These are phyloP conservation scores for Cladorhizidae sp. DNA, from an alignment of 37 sponge, comb jelly and placozoan genomes.

Conservation along the genomic window DNA sequence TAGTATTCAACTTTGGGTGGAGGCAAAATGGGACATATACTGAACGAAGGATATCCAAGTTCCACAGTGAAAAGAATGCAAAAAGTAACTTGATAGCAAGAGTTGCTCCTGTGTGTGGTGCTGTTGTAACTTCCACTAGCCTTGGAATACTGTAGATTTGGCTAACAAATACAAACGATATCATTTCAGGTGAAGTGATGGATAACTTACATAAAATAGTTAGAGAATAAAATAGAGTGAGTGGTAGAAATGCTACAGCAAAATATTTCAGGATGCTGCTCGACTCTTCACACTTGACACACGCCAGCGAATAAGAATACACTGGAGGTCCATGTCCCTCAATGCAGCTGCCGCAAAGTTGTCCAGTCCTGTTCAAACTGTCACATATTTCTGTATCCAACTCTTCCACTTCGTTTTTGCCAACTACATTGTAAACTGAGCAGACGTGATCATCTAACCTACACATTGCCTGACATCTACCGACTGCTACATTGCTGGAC, in stretches of 20 bases:
- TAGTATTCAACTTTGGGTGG: too few species aligned
- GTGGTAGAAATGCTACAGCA: background rate
- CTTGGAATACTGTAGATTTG: background rate
- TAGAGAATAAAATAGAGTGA: background rate
- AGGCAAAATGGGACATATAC: too few species aligned
- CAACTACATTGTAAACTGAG: too few species aligned
- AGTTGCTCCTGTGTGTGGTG: background rate
- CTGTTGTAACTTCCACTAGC: background rate
- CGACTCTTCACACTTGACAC: background rate
- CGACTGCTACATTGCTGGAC: background rate
- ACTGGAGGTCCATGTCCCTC: too few species aligned
- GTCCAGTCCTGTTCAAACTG: background rate
- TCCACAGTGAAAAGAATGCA: background rate
- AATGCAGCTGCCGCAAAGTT: background rate
- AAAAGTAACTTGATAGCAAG: background rate
- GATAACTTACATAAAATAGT: background rate
- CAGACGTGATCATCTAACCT: background rate
- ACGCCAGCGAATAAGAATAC: too few species aligned
- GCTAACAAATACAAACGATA: background rate
- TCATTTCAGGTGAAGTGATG: background rate
- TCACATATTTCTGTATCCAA: background rate
- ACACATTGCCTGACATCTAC: background rate
- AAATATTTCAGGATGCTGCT: background rate
- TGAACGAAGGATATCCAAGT: slow-evolving; percentile 22
- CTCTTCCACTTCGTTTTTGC: background rate